Conservation (phyloP, 2,113 vertebrate species). For the Eira barbara region DNA sequence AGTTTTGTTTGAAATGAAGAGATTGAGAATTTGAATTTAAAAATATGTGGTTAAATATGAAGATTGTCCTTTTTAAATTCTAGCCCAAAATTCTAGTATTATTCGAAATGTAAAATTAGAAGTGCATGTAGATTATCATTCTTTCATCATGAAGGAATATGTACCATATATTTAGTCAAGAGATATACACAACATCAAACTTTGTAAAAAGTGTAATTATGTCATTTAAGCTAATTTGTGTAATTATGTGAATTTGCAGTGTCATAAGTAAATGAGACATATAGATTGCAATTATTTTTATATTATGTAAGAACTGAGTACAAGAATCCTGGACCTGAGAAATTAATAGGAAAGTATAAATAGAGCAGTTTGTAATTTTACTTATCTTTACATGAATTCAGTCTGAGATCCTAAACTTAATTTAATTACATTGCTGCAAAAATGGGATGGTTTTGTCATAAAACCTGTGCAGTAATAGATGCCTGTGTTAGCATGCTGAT, state of each 20-base stretch:
- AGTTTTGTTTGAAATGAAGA: not conserved
- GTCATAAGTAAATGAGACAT: not conserved
- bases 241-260: not conserved
- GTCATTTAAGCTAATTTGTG: not conserved
- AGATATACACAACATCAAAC: not conserved
- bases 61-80: not conserved
- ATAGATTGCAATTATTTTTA: not conserved
- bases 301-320: not conserved
- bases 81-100: not conserved
- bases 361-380: not conserved
- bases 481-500: slow-evolving; percentile 13
- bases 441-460: not conserved
- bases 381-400: not conserved
- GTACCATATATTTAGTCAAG: not conserved
- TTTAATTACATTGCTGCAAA: slow-evolving; percentile 29
- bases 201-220: not conserved
- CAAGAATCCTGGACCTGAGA: not conserved
- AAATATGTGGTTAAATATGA: not conserved
- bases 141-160: not conserved
- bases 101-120: slow-evolving; percentile 5
- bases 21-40: not conserved
- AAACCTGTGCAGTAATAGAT: not conserved
- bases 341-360: not conserved
- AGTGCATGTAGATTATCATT: not conserved
- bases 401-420: not conserved